Conservation (phyloP, 2,113 vertebrate species). For the Sebastes schlegelii region DNA sequence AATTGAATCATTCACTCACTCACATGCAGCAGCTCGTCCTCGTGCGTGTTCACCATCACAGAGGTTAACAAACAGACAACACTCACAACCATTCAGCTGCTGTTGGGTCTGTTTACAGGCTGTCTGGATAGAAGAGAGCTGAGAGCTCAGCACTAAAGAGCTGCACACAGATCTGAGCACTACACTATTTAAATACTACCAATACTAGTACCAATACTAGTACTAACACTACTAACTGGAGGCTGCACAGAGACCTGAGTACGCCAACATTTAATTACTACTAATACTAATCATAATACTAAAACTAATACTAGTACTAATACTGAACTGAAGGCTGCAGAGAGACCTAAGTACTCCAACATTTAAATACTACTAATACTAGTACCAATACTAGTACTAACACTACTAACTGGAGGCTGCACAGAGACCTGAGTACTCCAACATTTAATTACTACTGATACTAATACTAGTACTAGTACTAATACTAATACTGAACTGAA, state of each 20-base stretch:
- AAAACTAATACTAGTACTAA: neutral
- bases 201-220: too few species aligned
- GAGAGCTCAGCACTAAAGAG: neutral
- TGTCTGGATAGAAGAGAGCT: slow-evolving; percentile 48
- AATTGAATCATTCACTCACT: slow-evolving; percentile 81
- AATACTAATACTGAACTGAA: neutral
- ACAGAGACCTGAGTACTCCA: neutral
- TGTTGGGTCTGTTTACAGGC: slow-evolving; percentile 54
- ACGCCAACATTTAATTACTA: neutral
- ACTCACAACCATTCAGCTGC: slow-evolving; percentile 36
- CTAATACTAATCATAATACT: too few species aligned
- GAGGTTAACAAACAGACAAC: slow-evolving; percentile 13
- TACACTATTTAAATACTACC: neutral
- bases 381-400: neutral
- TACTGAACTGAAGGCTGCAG: neutral
- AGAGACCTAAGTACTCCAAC: neutral
- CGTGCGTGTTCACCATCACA: slow-evolving; percentile 15
- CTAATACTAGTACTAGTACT: neutral
- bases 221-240: neutral
- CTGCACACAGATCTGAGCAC: neutral
- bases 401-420: neutral
- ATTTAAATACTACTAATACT: too few species aligned
- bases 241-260: neutral
- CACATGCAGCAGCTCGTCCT: slow-evolving; percentile 5
- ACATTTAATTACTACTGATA: neutral